A percentile compares a stretch with the other conserved stretches of the same genome.
Evolutionary conservation across 2,113 vertebrate species (phyloP).

Genomic region (Procavia capensis): DNA sequence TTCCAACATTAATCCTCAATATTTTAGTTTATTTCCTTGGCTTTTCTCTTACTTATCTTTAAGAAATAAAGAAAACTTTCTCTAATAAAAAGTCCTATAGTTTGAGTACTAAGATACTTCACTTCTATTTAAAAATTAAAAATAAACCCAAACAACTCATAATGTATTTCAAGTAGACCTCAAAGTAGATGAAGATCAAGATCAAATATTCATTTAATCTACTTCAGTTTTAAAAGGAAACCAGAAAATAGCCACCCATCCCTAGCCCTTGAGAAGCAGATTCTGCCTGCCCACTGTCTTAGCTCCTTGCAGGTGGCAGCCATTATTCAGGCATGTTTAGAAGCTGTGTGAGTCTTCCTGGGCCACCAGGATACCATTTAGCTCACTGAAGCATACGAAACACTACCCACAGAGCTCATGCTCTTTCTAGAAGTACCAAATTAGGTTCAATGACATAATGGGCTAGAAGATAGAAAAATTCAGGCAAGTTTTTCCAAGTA

Average conservation of each 20-base stretch:
- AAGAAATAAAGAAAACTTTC: constrained; percentile 13
- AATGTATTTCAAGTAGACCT: constrained; percentile 18
- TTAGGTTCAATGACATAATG: constrained; percentile 55
- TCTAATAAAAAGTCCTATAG: not conserved
- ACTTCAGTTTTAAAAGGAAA: not conserved
- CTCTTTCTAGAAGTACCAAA: constrained; percentile 48
- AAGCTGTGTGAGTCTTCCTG: not conserved
- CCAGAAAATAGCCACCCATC: not conserved
- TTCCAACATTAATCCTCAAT: not conserved
- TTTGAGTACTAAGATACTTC: not conserved
- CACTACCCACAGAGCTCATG: not conserved
- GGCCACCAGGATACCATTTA: not conserved
- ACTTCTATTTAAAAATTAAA: constrained; percentile 36
- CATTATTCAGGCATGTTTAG: not conserved
- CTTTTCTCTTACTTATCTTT: not conserved
- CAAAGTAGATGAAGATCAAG: not conserved
- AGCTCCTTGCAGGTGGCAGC: not conserved
- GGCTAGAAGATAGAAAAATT: not conserved
- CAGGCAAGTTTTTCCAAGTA: not conserved
- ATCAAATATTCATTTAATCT: constrained; percentile 40
- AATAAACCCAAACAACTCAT: constrained; percentile 51
- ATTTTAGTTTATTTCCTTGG: constrained; percentile 25
- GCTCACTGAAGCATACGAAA: constrained; percentile 29
- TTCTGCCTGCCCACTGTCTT: not conserved
- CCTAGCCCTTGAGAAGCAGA: not conserved